Evolutionary conservation across 2,113 vertebrate species (phyloP).

Genomic region (Macrotis lagotis): DNA sequence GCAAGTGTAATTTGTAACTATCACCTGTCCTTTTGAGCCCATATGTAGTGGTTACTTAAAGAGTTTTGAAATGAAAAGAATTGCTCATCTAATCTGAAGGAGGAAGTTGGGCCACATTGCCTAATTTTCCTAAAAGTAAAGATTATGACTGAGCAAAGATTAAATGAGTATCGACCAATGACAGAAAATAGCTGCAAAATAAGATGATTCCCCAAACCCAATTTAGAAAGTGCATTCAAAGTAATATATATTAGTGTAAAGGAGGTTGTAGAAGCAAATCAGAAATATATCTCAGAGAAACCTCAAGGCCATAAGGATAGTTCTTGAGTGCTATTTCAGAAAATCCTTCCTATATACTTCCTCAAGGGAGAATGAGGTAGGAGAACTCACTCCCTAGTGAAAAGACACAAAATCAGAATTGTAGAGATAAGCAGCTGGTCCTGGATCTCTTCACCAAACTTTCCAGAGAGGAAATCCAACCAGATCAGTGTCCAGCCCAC

Average conservation of each 20-base stretch:
- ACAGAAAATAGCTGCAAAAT: not conserved
- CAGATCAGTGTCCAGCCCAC: constrained; percentile 32
- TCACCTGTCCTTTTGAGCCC: constrained; percentile 25
- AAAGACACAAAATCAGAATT: constrained; percentile 35
- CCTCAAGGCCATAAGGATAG: constrained; percentile 24
- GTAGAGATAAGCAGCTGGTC: constrained; percentile 3
- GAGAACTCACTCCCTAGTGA: not conserved
- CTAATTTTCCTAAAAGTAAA: constrained; percentile 57
- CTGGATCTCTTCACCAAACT: constrained; percentile 12
- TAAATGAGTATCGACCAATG: constrained; percentile 41
- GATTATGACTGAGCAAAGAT: not conserved
- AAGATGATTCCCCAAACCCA: constrained; percentile 28
- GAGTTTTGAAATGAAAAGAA: constrained; percentile 51
- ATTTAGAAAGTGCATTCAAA: constrained; percentile 48
- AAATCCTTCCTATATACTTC: constrained; percentile 35
- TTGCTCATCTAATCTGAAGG: constrained; percentile 34
- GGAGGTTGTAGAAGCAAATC: constrained; percentile 29
- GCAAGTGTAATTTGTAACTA: not conserved
- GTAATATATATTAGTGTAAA: constrained; percentile 15
- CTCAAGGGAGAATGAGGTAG: not conserved
- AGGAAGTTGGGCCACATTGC: constrained; percentile 35
- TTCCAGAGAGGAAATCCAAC: constrained; percentile 26
- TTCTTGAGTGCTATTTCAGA: constrained; percentile 24
- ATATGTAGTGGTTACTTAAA: constrained; percentile 36
- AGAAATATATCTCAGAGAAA: constrained; percentile 13